These are phyloP conservation scores for Cirrhinus mrigala DNA, from an alignment of 2,797 vertebrate species.

Conservation along the genomic window DNA sequence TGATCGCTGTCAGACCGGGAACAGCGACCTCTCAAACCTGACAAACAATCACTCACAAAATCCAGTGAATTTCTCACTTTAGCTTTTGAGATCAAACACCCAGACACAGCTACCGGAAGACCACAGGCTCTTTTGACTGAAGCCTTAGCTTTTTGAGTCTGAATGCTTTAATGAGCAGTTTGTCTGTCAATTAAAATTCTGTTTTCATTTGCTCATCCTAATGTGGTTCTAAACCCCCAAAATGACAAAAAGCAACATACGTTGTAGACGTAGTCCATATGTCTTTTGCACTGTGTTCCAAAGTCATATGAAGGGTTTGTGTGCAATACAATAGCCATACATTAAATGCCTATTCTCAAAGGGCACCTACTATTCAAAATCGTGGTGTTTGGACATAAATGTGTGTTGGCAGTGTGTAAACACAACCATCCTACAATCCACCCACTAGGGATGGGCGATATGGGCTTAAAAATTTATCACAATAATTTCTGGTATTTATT, in stretches of 20 bases:
- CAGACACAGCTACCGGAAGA: background rate
- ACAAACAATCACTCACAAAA: constrained; percentile 12
- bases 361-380: no score
- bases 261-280: background rate
- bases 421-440: no score
- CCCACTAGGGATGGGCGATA: no score
- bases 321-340: no score
- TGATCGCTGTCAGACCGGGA: constrained; percentile 36
- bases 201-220: background rate
- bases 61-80: background rate
- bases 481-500: no score
- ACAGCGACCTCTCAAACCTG: background rate
- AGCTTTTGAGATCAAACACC: background rate
- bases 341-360: no score
- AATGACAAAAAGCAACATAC: background rate
- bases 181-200: no score
- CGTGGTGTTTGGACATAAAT: no score
- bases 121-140: background rate
- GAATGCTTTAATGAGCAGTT: background rate
- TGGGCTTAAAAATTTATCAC: no score
- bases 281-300: background rate
- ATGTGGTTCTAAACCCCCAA: background rate
- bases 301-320: no score
- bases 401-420: no score
- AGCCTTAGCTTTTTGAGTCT: background rate